Conservation (phyloP, 2,113 vertebrate genomes). For the Epinephelus fuscoguttatus region DNA sequence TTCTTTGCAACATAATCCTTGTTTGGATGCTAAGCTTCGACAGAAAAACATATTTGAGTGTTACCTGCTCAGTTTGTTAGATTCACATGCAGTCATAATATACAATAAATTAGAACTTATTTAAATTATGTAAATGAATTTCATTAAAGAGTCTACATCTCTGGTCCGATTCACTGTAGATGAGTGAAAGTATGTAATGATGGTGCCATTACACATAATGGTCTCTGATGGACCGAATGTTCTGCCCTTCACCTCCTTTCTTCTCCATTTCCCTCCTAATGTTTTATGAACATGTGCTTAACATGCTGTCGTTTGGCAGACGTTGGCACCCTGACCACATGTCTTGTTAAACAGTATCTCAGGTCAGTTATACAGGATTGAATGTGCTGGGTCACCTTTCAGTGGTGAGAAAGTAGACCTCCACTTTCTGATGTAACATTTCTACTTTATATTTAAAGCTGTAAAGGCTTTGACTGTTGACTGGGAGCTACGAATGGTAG, state of each 20-base stretch:
- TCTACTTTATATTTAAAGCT: not conserved
- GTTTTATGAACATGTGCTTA: constrained; percentile 57
- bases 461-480: not conserved
- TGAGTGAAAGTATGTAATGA: constrained; percentile 24
- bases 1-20: too few relatives aligned
- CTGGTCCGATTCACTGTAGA: constrained; percentile 6
- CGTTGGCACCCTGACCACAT: constrained; percentile 18
- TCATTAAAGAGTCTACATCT: constrained; percentile 14
- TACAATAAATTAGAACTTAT: not conserved
- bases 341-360: constrained; percentile 24
- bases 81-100: too few relatives aligned
- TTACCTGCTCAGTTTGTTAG: not conserved
- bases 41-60: not conserved
- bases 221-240: constrained; percentile 28
- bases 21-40: too few relatives aligned
- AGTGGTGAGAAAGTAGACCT: constrained; percentile 4
- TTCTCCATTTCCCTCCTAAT: constrained; percentile 42
- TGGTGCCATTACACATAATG: constrained; percentile 36
- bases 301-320: constrained; percentile 41
- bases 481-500: not conserved
- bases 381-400: constrained; percentile 1
- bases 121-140: constrained; percentile 40
- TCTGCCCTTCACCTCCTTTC: constrained; percentile 57
- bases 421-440: constrained; percentile 1
- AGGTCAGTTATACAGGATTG: constrained; percentile 20